Conservation (phyloP, 2,888 invertebrate species). For the Lucinisca nassula region DNA sequence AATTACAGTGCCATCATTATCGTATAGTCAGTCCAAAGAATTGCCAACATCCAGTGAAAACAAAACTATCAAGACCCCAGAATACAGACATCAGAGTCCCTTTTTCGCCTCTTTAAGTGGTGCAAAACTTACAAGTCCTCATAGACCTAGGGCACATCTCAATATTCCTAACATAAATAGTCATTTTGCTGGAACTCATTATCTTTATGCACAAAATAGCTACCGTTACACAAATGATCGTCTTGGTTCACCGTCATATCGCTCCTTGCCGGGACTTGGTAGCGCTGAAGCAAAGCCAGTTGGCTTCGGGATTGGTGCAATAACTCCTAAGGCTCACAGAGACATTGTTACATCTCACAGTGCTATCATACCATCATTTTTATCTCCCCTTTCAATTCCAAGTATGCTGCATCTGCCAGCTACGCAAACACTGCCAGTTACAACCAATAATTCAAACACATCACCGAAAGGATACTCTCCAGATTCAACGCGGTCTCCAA, state of each 20-base stretch:
- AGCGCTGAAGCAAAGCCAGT: background rate
- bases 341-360: constrained; percentile 7
- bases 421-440: background rate
- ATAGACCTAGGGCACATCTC: constrained; percentile 60
- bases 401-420: constrained; percentile 13
- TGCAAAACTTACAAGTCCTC: constrained; percentile 50
- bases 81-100: constrained; percentile 67
- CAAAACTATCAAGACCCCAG: constrained; percentile 27
- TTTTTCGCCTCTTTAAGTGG: constrained; percentile 64
- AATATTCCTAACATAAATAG: constrained; percentile 65
- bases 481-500: constrained; percentile 48
- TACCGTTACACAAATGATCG: constrained; percentile 56
- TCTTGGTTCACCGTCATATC: constrained; percentile 47
- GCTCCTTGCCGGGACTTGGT: constrained; percentile 48
- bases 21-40: background rate
- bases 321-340: background rate
- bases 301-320: background rate
- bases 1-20: background rate
- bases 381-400: background rate
- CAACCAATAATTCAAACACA: background rate
- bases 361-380: background rate
- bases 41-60: constrained; percentile 6
- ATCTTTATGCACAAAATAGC: constrained; percentile 52
- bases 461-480: constrained; percentile 46
- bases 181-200: constrained; percentile 65